Base-by-base conservation (phyloP, 2,888 invertebrate species). In the Carcina quercana region DNA sequence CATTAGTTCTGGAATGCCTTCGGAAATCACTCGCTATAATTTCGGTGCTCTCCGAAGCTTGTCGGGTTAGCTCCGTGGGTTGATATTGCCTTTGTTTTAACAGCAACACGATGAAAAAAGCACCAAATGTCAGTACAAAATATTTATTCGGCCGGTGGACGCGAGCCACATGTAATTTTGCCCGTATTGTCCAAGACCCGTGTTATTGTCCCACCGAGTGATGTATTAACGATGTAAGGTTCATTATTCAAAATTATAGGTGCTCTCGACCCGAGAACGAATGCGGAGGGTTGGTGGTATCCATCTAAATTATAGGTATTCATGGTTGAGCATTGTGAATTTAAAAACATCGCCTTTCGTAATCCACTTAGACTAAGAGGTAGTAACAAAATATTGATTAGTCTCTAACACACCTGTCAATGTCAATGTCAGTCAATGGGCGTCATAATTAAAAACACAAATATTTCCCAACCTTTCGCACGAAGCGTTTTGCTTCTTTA, bases 1-100 rank as follows among this genome's bases (percentile, higher is more conserved):
- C 82, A 83, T 83, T 83, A 83, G 79, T 63, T 63, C 58, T 54
- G 73, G 79, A 82, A 82, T 83, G 79, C 64, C 52, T 68, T 63
- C 62, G 63, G 70, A 74, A 71, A 64, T 63, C 67, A 65, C 49
- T 59, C 55, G 49, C 66, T 62, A 68, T 80, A 78, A 82, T 80
- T 82, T 78, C 56, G 73, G 68, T 64, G 64, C 69, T 70, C 69
- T 73, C 65, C 63, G 43, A 40, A 21, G 34, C 25, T 39, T 35
- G 54, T 54, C 56, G 54, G 61, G 55, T n/a, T n/a, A n/a, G n/a
- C 61, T 47, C 55, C 63, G 79, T 80, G 78, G 80, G 82, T 71
- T 82, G 72, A 69, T 69, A 66, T 68, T 43, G 64, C 69, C 74
- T 80, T 83, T 82, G 82, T 82, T 76, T 80, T 75, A 69, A n/a